These are phyloP conservation scores for Musca domestica DNA, from an alignment of 1,140 invertebrate genomes.

Conservation along the genomic window DNA sequence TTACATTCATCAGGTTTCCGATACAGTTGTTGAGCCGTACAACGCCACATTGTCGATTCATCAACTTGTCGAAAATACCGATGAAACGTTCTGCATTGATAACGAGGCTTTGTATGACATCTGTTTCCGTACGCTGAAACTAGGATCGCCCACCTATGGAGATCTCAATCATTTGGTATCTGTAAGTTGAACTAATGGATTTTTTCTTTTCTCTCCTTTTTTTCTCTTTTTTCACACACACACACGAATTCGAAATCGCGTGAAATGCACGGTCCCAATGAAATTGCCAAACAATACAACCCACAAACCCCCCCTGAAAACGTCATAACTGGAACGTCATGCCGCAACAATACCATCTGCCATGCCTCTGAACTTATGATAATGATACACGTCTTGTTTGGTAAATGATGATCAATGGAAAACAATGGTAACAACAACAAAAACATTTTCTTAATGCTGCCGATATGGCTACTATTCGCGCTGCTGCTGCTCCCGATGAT, in stretches of 20 bases:
- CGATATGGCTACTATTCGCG: not conserved
- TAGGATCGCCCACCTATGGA: slow-evolving; percentile 84
- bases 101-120: slow-evolving; percentile 92
- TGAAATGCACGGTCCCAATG: not conserved
- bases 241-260: not conserved
- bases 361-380: not conserved
- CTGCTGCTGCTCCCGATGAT: not conserved
- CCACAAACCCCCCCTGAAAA: not conserved
- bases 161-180: slow-evolving; percentile 82
- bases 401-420: not conserved
- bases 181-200: slow-evolving; percentile 52
- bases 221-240: slow-evolving; percentile 26
- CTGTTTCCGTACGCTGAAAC: slow-evolving; percentile 86
- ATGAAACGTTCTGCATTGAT: slow-evolving; percentile 86
- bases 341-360: not conserved
- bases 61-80: slow-evolving; percentile 85
- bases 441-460: not conserved
- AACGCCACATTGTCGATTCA: slow-evolving; percentile 88
- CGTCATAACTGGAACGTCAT: not conserved
- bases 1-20: slow-evolving; percentile 57
- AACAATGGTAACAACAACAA: not conserved
- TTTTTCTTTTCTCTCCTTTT: slow-evolving; percentile 22
- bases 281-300: not conserved
- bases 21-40: slow-evolving; percentile 88
- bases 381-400: too few relatives aligned